These are phyloP conservation scores for Miniopterus natalensis DNA, from an alignment of 2,113 vertebrate genomes.

Conservation along the genomic window DNA sequence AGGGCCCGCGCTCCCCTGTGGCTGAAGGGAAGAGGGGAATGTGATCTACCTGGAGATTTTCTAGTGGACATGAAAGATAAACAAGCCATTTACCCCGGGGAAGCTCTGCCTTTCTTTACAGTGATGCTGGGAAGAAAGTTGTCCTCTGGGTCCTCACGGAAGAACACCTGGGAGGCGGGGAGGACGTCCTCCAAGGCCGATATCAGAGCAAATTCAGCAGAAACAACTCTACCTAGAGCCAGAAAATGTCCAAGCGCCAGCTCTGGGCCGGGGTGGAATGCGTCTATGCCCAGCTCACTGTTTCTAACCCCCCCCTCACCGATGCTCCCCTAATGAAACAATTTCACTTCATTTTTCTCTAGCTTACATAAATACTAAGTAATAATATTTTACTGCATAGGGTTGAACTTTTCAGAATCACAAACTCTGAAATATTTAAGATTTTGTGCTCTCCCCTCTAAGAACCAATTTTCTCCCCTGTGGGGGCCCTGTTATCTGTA, in stretches of 20 bases:
- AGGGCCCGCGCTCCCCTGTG: neutral
- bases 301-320: neutral
- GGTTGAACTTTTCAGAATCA: neutral
- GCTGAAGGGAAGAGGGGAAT: slow-evolving; percentile 11
- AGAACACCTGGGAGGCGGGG: neutral
- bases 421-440: neutral
- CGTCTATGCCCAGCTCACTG: neutral
- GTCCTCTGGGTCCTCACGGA: neutral
- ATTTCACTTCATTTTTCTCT: neutral
- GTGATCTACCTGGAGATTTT: neutral
- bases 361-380: neutral
- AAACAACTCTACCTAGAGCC: neutral
- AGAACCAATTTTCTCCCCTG: neutral
- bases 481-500: neutral
- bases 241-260: neutral
- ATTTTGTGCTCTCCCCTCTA: neutral
- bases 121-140: neutral
- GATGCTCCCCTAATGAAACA: neutral
- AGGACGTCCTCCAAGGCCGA: neutral
- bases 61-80: neutral
- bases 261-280: neutral
- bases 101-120: neutral
- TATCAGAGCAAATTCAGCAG: neutral
- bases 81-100: neutral
- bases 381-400: neutral